A percentile compares a stretch with the other conserved stretches of the same genome.
phyloP scores from a whole-genome alignment of 1,140 invertebrate genomes.

The Pygmarrhopalites habei region DNA sequence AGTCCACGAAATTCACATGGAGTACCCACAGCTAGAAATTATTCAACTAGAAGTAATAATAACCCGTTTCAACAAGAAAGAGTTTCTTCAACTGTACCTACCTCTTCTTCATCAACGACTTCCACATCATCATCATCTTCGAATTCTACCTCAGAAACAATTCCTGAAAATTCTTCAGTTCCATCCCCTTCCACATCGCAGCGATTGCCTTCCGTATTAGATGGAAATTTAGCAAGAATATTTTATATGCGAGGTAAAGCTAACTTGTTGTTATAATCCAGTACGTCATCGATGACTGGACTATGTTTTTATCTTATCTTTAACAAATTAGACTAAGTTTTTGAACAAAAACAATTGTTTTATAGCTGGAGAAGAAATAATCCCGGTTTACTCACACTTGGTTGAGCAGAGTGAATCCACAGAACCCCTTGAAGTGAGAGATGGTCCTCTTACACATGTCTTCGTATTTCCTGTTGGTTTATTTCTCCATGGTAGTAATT shows the following conservation, averaged over 20 bases:
- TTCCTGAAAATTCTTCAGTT: neutral
- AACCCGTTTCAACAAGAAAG: slow-evolving; percentile 1
- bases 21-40: neutral
- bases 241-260: too few species aligned
- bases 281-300: too few species aligned
- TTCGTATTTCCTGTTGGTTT: slow-evolving; percentile 36
- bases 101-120: neutral
- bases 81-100: neutral
- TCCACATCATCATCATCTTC: neutral
- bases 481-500: slow-evolving; percentile 26
- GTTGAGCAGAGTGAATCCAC: neutral
- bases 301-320: too few species aligned
- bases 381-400: slow-evolving; percentile 30
- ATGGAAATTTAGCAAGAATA: neutral
- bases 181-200: neutral
- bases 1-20: neutral
- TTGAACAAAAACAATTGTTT: too few species aligned
- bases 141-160: neutral
- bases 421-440: slow-evolving; percentile 11
- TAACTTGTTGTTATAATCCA: too few species aligned
- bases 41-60: too few species aligned
- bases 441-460: slow-evolving; percentile 20
- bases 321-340: too few species aligned
- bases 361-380: slow-evolving; percentile 27
- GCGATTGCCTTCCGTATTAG: neutral